phyloP scores from a whole-genome alignment of 2,113 vertebrate species.

The Pterocles gutturalis region DNA sequence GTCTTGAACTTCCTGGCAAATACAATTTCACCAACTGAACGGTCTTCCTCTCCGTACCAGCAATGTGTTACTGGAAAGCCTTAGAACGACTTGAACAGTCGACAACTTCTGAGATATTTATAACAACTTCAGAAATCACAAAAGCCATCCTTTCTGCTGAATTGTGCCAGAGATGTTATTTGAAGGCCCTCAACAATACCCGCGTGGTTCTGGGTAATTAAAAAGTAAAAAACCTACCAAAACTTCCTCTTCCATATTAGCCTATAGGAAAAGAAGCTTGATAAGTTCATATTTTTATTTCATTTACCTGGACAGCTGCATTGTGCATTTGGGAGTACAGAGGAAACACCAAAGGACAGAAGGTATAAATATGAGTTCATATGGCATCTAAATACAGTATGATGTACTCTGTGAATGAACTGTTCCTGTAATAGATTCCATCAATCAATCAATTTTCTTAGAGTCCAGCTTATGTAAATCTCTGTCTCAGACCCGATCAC shows the following conservation, averaged over 20 bases:
- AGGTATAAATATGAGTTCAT: neutral
- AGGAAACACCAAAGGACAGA: neutral
- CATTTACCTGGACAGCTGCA: neutral
- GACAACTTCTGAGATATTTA: neutral
- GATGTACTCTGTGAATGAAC: neutral
- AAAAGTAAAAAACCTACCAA: neutral
- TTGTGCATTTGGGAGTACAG: neutral
- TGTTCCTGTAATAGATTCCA: neutral
- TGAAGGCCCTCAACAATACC: neutral
- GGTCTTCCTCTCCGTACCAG: neutral
- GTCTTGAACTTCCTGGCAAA: slow-evolving; percentile 25
- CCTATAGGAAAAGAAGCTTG: neutral
- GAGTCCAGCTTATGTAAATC: neutral
- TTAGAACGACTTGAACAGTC: neutral
- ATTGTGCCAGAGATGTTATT: neutral
- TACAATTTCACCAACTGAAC: neutral
- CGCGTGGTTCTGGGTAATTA: neutral
- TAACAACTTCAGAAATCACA: neutral
- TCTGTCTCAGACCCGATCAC: neutral
- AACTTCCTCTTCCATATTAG: neutral
- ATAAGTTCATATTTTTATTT: neutral
- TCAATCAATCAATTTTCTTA: neutral
- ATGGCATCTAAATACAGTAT: neutral
- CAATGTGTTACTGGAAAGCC: neutral
- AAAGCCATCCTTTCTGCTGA: neutral